Conservation (phyloP, 2,888 invertebrate species). For the Bibio marci region DNA sequence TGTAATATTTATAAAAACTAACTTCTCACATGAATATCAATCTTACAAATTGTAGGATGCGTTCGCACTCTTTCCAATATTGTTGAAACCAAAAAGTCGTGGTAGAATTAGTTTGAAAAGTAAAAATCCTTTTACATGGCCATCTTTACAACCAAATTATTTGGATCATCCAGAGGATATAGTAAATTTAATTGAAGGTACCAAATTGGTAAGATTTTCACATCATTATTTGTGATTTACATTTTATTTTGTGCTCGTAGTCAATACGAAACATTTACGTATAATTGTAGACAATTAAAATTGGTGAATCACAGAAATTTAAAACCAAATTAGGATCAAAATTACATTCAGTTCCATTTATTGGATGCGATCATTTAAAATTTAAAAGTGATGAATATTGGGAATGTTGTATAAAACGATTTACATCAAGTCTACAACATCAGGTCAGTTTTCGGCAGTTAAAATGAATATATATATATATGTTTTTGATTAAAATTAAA, state of each 20-base stretch:
- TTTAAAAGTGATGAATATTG: conserved; percentile 55
- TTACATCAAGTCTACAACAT: conserved; percentile 55
- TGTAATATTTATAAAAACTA: background rate
- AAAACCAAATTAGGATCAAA: background rate
- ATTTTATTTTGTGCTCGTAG: background rate
- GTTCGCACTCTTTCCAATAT: conserved; percentile 55
- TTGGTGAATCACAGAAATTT: background rate
- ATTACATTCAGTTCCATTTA: conserved; percentile 39
- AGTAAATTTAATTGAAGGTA: conserved; percentile 53
- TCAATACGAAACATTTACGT: background rate
- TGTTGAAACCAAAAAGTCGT: conserved; percentile 56
- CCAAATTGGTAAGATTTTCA: conserved; percentile 39
- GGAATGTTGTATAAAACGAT: conserved; percentile 52
- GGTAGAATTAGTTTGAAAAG: conserved; percentile 55
- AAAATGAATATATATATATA: too few species aligned
- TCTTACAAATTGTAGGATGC: conserved; percentile 23
- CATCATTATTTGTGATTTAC: background rate
- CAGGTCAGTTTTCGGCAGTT: conserved; percentile 33
- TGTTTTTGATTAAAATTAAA: too few species aligned
- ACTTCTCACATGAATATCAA: too few species aligned
- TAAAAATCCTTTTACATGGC: conserved; percentile 54
- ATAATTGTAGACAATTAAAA: background rate
- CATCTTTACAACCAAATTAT: conserved; percentile 68
- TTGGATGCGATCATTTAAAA: conserved; percentile 42
- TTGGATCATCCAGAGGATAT: conserved; percentile 55